These are phyloP conservation scores for Oegoconia quadripuncta DNA, from an alignment of 2,888 invertebrate species.

Conservation along the genomic window DNA sequence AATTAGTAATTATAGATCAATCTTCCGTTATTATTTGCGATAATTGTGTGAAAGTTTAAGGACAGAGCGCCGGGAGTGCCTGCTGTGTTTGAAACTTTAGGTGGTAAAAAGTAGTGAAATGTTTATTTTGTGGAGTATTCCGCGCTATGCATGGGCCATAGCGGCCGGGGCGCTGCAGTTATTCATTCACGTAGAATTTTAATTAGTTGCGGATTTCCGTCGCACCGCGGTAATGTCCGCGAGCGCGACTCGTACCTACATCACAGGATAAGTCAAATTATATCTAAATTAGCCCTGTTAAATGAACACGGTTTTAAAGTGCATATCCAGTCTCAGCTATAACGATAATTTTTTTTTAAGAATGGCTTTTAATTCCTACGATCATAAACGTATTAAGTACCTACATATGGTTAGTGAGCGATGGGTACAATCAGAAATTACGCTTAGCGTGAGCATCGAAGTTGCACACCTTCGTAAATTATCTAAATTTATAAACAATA, in stretches of 20 bases:
- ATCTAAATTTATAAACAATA: too few relatives aligned
- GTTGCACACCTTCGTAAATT: too few relatives aligned
- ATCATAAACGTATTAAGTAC: too few relatives aligned
- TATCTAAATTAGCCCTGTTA: slow-evolving; percentile 24
- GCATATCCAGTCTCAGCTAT: too few relatives aligned
- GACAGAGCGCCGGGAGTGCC: slow-evolving; percentile 1
- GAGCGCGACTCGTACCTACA: slow-evolving; percentile 30
- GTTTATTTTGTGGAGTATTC: slow-evolving; percentile 32
- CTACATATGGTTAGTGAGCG: too few relatives aligned
- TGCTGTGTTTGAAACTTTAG: slow-evolving; percentile 8
- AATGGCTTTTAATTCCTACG: too few relatives aligned
- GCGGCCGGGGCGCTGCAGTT: slow-evolving; percentile 52
- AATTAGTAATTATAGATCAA: slow-evolving; percentile 57
- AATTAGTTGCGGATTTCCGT: slow-evolving; percentile 69
- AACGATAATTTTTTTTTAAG: too few relatives aligned
- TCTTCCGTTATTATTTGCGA: slow-evolving; percentile 32
- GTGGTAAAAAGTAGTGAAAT: slow-evolving; percentile 17
- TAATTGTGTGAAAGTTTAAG: slow-evolving; percentile 8
- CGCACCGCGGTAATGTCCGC: slow-evolving; percentile 38
- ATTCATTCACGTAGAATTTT: slow-evolving; percentile 68
- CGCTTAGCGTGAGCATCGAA: too few relatives aligned
- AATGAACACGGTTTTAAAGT: too few relatives aligned
- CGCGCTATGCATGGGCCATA: slow-evolving; percentile 26
- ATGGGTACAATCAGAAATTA: too few relatives aligned
- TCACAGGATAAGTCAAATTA: slow-evolving; percentile 37